Evolutionary conservation across 2,797 vertebrate genomes (phyloP).

Genomic region (Melanotaenia trifasciata): DNA sequence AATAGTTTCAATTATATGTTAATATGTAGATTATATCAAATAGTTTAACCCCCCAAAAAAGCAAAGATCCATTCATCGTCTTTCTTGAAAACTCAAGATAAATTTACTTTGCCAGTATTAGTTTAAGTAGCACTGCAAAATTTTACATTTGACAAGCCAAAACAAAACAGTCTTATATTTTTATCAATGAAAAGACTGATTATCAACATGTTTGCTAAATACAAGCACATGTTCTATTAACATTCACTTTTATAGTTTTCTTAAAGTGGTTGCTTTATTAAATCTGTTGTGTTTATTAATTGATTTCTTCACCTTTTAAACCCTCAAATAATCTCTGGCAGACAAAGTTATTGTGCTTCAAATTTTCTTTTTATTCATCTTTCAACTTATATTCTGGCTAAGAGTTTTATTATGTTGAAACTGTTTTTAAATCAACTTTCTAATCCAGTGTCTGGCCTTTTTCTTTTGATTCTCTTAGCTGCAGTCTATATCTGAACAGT

Average conservation of each 20-base stretch:
- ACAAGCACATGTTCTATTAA: background rate
- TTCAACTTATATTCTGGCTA: background rate
- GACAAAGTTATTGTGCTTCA: background rate
- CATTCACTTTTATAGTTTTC: background rate
- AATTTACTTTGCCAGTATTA: too few relatives aligned
- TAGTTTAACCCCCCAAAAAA: too few relatives aligned
- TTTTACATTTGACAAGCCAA: background rate
- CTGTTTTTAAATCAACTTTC: slow-evolving; percentile 38
- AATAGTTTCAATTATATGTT: background rate
- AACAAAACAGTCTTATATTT: background rate
- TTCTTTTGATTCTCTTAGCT: slow-evolving; percentile 30
- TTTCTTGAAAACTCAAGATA: too few relatives aligned
- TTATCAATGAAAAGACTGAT: background rate
- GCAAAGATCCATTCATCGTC: too few relatives aligned
- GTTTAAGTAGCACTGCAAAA: too few relatives aligned
- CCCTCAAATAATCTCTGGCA: background rate
- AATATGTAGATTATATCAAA: background rate
- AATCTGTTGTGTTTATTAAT: background rate
- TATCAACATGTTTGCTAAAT: background rate
- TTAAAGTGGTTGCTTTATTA: too few relatives aligned
- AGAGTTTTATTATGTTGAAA: slow-evolving; percentile 31
- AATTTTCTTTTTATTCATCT: background rate
- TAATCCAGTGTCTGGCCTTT: slow-evolving; percentile 29
- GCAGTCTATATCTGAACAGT: slow-evolving; percentile 32
- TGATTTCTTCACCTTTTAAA: background rate